These are phyloP conservation scores for Merluccius polli DNA, from an alignment of 2,797 vertebrate genomes.

Conservation along the genomic window DNA sequence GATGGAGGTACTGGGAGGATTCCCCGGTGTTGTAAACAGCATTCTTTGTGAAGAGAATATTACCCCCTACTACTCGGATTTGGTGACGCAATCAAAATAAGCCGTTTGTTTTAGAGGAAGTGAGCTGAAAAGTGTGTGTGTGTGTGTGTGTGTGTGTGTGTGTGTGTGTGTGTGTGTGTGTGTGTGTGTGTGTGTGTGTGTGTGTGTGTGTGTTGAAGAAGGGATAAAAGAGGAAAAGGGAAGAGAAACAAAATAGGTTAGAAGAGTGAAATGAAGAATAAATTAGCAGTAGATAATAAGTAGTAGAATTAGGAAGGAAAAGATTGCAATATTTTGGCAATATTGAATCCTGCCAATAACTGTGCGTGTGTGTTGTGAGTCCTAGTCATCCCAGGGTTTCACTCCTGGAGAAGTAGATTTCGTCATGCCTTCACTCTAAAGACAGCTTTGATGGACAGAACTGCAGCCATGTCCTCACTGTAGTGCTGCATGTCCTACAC, in stretches of 20 bases:
- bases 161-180: conserved; percentile 6
- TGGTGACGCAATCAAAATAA: neutral
- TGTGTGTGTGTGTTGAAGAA: neutral
- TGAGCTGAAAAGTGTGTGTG: too few relatives aligned
- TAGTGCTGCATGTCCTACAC: neutral
- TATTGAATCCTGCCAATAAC: neutral
- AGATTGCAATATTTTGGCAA: neutral
- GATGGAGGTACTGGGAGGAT: neutral
- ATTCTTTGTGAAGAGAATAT: neutral
- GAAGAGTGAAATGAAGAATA: neutral
- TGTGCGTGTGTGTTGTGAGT: too few relatives aligned
- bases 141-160: conserved; percentile 9
- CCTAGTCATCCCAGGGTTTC: neutral
- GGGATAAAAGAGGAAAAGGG: neutral
- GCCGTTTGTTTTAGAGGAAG: neutral
- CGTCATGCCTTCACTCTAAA: neutral
- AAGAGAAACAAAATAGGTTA: too few relatives aligned
- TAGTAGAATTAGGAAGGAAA: neutral
- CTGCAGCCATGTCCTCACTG: neutral
- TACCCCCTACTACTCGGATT: neutral
- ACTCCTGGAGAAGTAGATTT: neutral
- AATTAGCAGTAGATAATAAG: too few relatives aligned
- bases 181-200: conserved; percentile 5
- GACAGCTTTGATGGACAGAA: too few relatives aligned
- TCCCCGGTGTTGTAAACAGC: neutral